Evolutionary conservation across 2,888 invertebrate species (phyloP).

Genomic region (Erebia epiphron): DNA sequence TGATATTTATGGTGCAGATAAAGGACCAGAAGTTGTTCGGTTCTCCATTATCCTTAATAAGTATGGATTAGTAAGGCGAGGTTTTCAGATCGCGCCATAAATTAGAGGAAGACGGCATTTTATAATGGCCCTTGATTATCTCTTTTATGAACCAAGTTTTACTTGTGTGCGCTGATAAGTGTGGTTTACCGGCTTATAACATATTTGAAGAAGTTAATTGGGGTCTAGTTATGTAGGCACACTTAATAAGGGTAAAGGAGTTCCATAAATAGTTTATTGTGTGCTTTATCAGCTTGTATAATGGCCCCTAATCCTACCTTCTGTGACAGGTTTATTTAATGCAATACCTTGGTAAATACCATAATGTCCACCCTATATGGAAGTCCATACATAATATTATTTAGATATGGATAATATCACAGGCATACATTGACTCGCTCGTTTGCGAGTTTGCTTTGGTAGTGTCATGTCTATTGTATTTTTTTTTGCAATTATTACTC

Average conservation of each 20-base stretch:
- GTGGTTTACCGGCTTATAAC: conserved; percentile 68
- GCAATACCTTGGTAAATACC: neutral
- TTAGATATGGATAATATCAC: neutral
- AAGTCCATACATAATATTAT: neutral
- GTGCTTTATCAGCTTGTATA: conserved; percentile 39
- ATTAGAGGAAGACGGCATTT: conserved; percentile 68
- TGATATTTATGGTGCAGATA: conserved; percentile 73
- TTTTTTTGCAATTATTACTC: no score
- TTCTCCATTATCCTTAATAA: conserved; percentile 81
- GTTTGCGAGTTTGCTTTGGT: neutral
- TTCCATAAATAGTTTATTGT: conserved; percentile 48
- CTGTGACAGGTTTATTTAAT: conserved; percentile 23
- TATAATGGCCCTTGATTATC: conserved; percentile 72
- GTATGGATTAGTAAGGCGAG: conserved; percentile 77
- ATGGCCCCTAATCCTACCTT: conserved; percentile 30
- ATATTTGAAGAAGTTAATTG: conserved; percentile 67
- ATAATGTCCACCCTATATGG: neutral
- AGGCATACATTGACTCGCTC: neutral
- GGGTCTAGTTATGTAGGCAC: conserved; percentile 46
- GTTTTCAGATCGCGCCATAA: conserved; percentile 66
- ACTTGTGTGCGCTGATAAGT: conserved; percentile 69
- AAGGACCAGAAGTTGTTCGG: conserved; percentile 76
- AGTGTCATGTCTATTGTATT: no score
- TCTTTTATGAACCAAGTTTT: conserved; percentile 61
- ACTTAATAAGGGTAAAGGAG: conserved; percentile 41